These are phyloP conservation scores for Heliopora coerulea DNA, from an alignment of 92 coral and sea anemone genomes.

Conservation along the genomic window DNA sequence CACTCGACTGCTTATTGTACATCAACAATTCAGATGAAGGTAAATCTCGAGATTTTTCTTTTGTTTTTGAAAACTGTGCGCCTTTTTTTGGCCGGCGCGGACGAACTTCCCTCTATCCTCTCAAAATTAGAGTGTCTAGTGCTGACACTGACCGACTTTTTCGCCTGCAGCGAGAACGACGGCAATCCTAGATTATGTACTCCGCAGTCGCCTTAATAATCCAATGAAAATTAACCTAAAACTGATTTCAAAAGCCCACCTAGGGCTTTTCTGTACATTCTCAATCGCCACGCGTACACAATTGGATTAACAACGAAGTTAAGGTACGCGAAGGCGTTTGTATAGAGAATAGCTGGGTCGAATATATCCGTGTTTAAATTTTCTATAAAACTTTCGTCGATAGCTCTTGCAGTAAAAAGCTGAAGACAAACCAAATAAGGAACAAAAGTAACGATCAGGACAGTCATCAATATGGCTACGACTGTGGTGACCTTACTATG, in stretches of 20 bases:
- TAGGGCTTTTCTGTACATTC: slow-evolving; percentile 31
- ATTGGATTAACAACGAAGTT: slow-evolving; percentile 30
- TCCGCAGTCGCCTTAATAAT: too few species aligned
- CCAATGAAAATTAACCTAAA: too few species aligned
- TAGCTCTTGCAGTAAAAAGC: not conserved
- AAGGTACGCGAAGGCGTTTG: slow-evolving; percentile 13
- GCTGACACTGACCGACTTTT: too few species aligned
- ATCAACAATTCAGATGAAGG: too few species aligned
- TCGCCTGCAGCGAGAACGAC: too few species aligned
- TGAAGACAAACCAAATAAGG: slow-evolving; percentile 22
- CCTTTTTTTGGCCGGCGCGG: too few species aligned
- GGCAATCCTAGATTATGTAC: too few species aligned
- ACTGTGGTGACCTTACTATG: slow-evolving; percentile 24
- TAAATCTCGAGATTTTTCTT: too few species aligned
- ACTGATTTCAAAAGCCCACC: not conserved
- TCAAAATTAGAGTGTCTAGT: too few species aligned
- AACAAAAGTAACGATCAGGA: slow-evolving; percentile 12
- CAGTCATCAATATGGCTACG: slow-evolving; percentile 7
- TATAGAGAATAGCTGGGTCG: not conserved
- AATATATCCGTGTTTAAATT: not conserved
- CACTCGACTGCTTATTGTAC: too few species aligned
- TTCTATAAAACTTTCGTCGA: not conserved
- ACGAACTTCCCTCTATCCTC: too few species aligned
- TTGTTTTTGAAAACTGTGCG: too few species aligned
- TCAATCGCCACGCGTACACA: slow-evolving; percentile 34